Evolutionary conservation across 1,140 invertebrate genomes (phyloP), one percentile per base, ranked within the genome.

Genomic region (Drosophila kepulauana): DNA sequence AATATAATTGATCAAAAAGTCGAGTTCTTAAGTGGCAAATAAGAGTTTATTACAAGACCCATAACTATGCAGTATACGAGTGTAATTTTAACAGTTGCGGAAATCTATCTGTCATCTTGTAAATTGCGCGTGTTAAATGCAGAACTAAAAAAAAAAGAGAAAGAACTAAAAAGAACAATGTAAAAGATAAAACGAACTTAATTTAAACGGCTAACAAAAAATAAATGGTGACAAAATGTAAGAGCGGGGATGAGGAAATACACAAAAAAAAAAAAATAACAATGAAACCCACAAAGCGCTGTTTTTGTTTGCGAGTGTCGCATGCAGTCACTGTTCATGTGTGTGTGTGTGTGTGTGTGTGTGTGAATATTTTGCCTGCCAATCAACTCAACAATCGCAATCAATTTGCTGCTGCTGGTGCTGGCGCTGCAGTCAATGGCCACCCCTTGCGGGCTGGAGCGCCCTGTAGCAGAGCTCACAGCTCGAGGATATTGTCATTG

Each of bases 301-400:
- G 85, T 71, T 84, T 89, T 89, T 85, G 73, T 88, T 81, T 81
- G 81, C 54, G 58, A 76, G 84, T 82, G 82, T 79, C 82, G 79
- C 82, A 79, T 79, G 72, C 82, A 87, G 82, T 79, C 80, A 67
- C 63, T 72, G 68, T 54, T 46, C 16, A 25, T 41, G 13, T 13
- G 4, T 51, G 38, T 49, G 46, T 64, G 13, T 78, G 66, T 45
- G 63, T 38, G 5, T 49, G 28, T 64, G 45, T 74, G 35, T 75
- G 52, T 70, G 45, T 62, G 52, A 57, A 67, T 81, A 87, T 75
- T 88, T 81, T 81, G 81, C 78, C 81, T 90, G 85, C 85, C 85
- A 89, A 89, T 89, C 85, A 89, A 89, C 85, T 89, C 85, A 89
- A 89, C 85, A 89, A 89, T 89, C 86, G 85, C 85, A 89, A 89